Evolutionary conservation across 2,113 vertebrate genomes (phyloP), one percentile per base, ranked within the genome.

Genomic region (Tauraco erythrolophus): DNA sequence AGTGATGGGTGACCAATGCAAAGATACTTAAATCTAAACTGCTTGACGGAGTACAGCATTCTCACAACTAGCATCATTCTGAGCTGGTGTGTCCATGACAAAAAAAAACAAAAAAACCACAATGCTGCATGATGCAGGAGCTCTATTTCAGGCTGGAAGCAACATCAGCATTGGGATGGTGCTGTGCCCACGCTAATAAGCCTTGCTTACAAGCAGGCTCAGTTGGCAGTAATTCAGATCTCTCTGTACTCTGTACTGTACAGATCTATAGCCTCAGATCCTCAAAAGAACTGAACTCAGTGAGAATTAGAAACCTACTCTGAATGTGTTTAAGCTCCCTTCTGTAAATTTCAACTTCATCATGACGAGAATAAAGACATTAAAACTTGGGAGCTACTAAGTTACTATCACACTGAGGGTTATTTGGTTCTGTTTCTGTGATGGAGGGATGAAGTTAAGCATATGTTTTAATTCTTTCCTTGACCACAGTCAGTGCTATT

Each of bases 41-140:
- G 14, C 11, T 41, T 82, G 51, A 16, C 1, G 0, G 7, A 62
- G 43, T 37, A 41, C 7, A 16, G 2, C 3, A 0, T 6, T 80
- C 17, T 61, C 16, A 22, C n/a, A 62, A 25, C 7, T 46, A 13
- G 18, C 19, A 19, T 65, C 61, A 53, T 65, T 54, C 15, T 23
- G 11, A 41, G 14, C 37, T 80, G 12, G 4, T 8, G 0, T 51
- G 41, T 15, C 62, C 37, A 10, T 21, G 27, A 23, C 22, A 19
- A 62, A 35, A 14, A 30, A 27, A 8, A 54, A 37, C 10, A n/a
- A 60, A 60, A 56, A 46, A 46, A 33, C 9, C 14, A 16, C 17
- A 43, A 8, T 19, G 19, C 11, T 2, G 2, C 35, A 43, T 1
- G 1, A 53, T 21, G 18, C 35, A 41, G 45, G 39, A 83, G 28